phyloP scores from a whole-genome alignment of 2,113 vertebrate species.

The Aptenodytes patagonicus region DNA sequence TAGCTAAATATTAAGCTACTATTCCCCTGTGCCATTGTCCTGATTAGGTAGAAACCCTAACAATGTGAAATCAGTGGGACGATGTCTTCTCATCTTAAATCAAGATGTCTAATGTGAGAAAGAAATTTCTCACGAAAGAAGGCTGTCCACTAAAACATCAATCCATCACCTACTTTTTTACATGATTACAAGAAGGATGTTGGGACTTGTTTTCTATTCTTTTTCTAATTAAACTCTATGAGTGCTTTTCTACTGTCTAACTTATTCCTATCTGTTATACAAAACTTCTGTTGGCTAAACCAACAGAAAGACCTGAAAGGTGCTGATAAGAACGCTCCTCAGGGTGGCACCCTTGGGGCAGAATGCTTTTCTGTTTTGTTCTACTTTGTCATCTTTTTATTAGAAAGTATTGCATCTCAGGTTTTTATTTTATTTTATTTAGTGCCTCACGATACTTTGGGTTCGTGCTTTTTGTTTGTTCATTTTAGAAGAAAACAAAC shows the following conservation, averaged over 20 bases:
- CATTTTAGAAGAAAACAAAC: not conserved
- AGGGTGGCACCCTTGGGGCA: not conserved
- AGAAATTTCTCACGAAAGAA: not conserved
- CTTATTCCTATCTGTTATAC: not conserved
- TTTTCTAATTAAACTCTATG: not conserved
- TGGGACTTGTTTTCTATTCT: not conserved
- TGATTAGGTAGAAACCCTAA: not conserved
- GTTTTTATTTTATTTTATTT: not conserved
- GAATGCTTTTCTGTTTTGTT: not conserved
- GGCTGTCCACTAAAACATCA: not conserved
- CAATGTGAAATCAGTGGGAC: not conserved
- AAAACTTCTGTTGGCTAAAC: not conserved
- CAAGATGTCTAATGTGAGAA: not conserved
- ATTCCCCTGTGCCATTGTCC: not conserved
- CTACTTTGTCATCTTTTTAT: not conserved
- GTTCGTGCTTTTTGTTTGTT: not conserved
- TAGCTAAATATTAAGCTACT: not conserved
- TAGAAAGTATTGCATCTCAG: not conserved
- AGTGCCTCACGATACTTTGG: not conserved
- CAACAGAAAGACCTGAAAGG: not conserved
- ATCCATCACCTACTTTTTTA: not conserved
- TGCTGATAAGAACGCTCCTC: not conserved
- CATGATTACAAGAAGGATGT: not conserved
- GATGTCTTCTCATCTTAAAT: accelerated
- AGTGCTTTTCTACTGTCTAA: not conserved